Base-by-base conservation (phyloP, 2,113 vertebrate genomes). In the Hystrix brachyura region DNA sequence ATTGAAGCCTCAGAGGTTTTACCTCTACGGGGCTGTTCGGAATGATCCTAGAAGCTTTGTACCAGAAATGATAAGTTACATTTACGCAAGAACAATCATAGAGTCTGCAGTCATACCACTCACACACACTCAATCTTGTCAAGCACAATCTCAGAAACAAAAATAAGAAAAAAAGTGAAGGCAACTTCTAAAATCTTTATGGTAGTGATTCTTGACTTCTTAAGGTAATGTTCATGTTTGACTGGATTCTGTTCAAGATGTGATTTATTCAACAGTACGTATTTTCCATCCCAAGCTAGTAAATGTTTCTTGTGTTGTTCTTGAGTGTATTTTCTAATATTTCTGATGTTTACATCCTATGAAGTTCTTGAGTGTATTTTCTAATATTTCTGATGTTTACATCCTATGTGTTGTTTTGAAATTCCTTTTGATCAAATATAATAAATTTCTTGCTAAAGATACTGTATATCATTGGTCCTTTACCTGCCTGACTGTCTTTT, bases 71-170 rank as follows among this genome's bases (percentile, higher is more conserved):
- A 29, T 81, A 60, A 34, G 6, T 64, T 89, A 80, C 55, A 34
- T 4, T 64, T 89, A 80, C 55, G 5, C 19, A 60, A 19, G 17
- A 25, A 64, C 34, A 9, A 46, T 74, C 18, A 76, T 12, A 38
- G 38, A 38, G 38, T 38, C 38, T 38, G 2, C 38, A 38, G 38
- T 38, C 38, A 38, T 38, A 38, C 38, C 38, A 38, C 38, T 38
- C 38, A 38, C 38, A 38, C 38, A 38, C 38, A 38, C 38, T 38
- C 38, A 38, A 38, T 38, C 38, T 38, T 38, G 38, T 93, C 51
- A 93, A 74, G 64, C 74, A 46, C 48, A 90, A 81, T 67, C 27
- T 95, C 65, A 38, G 74, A 74, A 94, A 23, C 74, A 86, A 59
- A 88, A 88, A 29, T 85, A 34, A 93, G 43, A n/a, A 19, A 17